Evolutionary conservation across 2,797 vertebrate genomes (phyloP).

Genomic region (Eutrigla gurnardus): DNA sequence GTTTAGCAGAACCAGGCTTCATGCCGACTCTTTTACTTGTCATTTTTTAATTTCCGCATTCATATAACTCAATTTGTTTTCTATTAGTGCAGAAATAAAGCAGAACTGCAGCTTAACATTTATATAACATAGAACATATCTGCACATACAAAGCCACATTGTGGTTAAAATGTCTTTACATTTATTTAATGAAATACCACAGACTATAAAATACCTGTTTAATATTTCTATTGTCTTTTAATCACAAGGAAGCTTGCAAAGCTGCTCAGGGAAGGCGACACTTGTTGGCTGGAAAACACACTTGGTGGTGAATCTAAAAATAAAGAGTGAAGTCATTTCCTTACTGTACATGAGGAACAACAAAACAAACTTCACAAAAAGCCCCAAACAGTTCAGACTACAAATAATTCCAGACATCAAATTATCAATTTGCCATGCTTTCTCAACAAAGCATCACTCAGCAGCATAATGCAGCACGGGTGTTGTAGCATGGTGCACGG

Average conservation of each 20-base stretch:
- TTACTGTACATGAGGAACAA: slow-evolving; percentile 1
- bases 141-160: not conserved
- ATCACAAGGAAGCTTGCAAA: not conserved
- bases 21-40: slow-evolving; percentile 7
- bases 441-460: not conserved
- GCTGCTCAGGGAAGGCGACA: not conserved
- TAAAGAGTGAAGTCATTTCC: slow-evolving; percentile 17
- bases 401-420: slow-evolving; percentile 10
- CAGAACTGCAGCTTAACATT: not conserved
- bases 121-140: not conserved
- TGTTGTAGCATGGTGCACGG: not conserved
- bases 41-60: not conserved
- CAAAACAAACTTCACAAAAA: not conserved
- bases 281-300: not conserved
- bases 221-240: not conserved
- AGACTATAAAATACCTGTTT: not conserved
- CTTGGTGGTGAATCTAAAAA: slow-evolving; percentile 35
- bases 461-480: not conserved
- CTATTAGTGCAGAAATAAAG: slow-evolving; percentile 17
- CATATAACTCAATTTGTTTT: slow-evolving; percentile 6
- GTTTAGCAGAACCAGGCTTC: slow-evolving; percentile 31
- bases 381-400: fast-evolving
- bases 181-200: no score
- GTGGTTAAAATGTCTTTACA: not conserved
- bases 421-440: not conserved